Conservation (phyloP, 2,797 vertebrate species). For the Dryobates pubescens region DNA sequence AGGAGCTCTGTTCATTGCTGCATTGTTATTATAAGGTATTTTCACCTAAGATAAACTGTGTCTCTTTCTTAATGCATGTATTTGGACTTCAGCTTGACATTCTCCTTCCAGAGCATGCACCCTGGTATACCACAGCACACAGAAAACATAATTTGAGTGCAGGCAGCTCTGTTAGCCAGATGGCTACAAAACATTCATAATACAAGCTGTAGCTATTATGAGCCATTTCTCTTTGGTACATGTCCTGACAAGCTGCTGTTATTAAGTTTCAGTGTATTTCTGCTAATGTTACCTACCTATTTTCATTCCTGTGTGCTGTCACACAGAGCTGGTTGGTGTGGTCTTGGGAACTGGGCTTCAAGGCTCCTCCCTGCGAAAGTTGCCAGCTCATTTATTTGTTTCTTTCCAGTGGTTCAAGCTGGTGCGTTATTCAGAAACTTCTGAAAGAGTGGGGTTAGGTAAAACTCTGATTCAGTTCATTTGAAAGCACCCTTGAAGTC, state of each 20-base stretch:
- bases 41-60: slow-evolving; percentile 15
- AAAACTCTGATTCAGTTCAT: slow-evolving; percentile 63
- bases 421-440: slow-evolving; percentile 68
- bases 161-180: slow-evolving; percentile 59
- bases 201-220: slow-evolving; percentile 71
- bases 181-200: slow-evolving; percentile 69
- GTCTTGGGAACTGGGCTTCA: slow-evolving; percentile 66
- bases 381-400: slow-evolving; percentile 71
- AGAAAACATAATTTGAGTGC: neutral
- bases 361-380: slow-evolving; percentile 62
- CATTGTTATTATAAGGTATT: slow-evolving; percentile 35
- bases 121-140: neutral
- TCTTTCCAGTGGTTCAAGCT: slow-evolving; percentile 60
- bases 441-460: slow-evolving; percentile 60
- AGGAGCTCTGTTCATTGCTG: slow-evolving; percentile 18
- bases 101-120: neutral
- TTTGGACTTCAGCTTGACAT: neutral
- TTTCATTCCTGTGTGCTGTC: slow-evolving; percentile 74
- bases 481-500: slow-evolving; percentile 63
- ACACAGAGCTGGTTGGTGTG: slow-evolving; percentile 60
- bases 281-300: slow-evolving; percentile 77
- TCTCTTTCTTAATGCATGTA: neutral
- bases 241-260: slow-evolving; percentile 74
- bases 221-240: slow-evolving; percentile 61
- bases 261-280: slow-evolving; percentile 76